Conservation (phyloP, 2,888 invertebrate species). For the Teleiodes luculella region DNA sequence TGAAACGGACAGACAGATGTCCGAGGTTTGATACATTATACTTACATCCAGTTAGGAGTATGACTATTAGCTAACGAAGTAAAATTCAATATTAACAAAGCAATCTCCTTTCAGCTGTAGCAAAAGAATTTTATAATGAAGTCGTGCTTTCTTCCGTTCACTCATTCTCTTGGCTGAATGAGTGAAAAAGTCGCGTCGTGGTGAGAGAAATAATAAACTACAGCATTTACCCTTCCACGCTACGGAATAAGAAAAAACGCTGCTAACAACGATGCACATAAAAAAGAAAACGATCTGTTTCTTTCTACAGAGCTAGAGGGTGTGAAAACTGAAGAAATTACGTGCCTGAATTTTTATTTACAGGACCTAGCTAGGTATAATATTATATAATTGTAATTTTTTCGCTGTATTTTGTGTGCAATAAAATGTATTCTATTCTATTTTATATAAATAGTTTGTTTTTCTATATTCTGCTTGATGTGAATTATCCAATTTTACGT, state of each 20-base stretch:
- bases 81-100: background rate
- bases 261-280: background rate
- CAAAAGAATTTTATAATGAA: background rate
- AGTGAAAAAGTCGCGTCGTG: background rate
- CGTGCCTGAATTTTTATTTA: too few species aligned
- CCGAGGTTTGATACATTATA: background rate
- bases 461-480: too few species aligned
- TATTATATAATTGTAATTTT: too few species aligned
- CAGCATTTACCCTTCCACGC: background rate
- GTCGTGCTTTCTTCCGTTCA: background rate
- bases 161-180: background rate
- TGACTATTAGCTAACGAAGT: background rate
- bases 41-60: background rate
- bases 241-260: background rate
- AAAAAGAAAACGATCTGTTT: too few species aligned
- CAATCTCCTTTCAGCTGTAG: background rate
- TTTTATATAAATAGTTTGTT: too few species aligned
- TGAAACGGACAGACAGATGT: slow-evolving; percentile 1
- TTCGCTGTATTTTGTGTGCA: too few species aligned
- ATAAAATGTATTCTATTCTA: too few species aligned
- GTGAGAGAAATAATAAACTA: background rate
- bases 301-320: too few species aligned
- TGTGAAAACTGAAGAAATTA: too few species aligned
- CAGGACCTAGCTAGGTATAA: too few species aligned
- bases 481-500: too few species aligned